Evolutionary conservation across 1,140 invertebrate species (phyloP), one percentile per base, ranked within the genome.

Genomic region (Sarcophaga bullata): DNA sequence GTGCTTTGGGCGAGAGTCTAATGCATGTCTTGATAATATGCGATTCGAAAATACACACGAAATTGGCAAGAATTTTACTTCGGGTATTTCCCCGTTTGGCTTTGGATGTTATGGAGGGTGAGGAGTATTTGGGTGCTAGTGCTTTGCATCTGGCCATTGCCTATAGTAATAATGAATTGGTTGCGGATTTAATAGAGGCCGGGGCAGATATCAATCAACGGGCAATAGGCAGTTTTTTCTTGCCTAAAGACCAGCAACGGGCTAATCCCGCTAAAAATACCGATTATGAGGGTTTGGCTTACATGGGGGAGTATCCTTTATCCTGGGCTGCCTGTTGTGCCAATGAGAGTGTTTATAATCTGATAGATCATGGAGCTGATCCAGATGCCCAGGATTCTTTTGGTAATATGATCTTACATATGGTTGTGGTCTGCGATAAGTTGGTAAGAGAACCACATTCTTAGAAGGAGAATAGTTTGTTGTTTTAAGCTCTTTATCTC

Each of bases 371-470:
- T 75, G 96, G 96, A 13, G 97, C 98, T 0, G 94, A 99, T 92
- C 98, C 98, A 0, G 97, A 99, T 90, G 91, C 94, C 1, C 96
- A 98, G 89, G 97, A 98, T 87, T 94, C 94, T 0, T 97, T 97
- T 87, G 97, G 96, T 7, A 99, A 99, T 89, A 99, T 98, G 93
- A 97, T 98, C 80, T 91, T 99, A 7, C 98, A 99, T 90, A 99
- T 99, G 97, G 96, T 99, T 13, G 98, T 99, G 0, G 97, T 99
- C 81, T 95, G 96, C 86, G 97, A 99, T 90, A 98, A 98, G 91
- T 91, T 97, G 91, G 97, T 98, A 92, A 92, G 93, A 11, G 37
- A 46, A 47, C 13, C 49, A 80, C 80, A 73, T 78, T 37, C 13
- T 11, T 54, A 80, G 4, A 50, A 37, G 25, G 15, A 78, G 4